Evolutionary conservation across 2,113 vertebrate species (phyloP), one percentile per base, ranked within the genome.

Genomic region (Chloropsis hardwickii): DNA sequence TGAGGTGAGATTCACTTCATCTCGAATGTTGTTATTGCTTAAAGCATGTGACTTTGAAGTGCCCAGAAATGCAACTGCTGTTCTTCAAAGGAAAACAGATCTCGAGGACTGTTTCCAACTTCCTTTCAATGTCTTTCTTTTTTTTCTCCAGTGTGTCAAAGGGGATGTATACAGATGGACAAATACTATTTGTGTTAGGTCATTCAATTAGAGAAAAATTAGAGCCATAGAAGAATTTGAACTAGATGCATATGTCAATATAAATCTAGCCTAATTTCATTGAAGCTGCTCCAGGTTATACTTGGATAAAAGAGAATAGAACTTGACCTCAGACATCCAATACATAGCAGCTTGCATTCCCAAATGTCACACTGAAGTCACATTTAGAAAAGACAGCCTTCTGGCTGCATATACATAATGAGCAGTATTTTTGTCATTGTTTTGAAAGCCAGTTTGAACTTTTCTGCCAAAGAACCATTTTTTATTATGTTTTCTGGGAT

Each of bases 1-100:
- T 92, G 94, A 92, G 92, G 93, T 93, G 90, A 95, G 93, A 92
- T 92, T 95, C 67, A 91, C 93, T 96, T 94, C 54, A 90, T 95
- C 76, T 81, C 24, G 10, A 86, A 92, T 82, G 90, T 92, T 95
- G 78, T 95, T 95, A 74, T 33, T 95, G 71, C 94, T 76, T 79
- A 70, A 96, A 97, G 88, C 81, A 23, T 72, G 89, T 50, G 96
- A 91, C 88, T 97, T 97, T 95, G 95, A 97, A 96, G 78, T 95
- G 90, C 90, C 88, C 95, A 97, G 86, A 96, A 97, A 95, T 76
- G 81, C 80, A 94, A 96, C 94, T 90, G 93, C 88, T 96, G 66
- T 80, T 90, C 92, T 95, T 96, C 95, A 95, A 95, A 97, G 90
- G 78, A 89, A 94, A 96, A 88, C 86, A 88, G 77, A 79, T 85